These are phyloP conservation scores for Philotrypesis tridentata DNA, from an alignment of 1,140 invertebrate species.

Conservation along the genomic window DNA sequence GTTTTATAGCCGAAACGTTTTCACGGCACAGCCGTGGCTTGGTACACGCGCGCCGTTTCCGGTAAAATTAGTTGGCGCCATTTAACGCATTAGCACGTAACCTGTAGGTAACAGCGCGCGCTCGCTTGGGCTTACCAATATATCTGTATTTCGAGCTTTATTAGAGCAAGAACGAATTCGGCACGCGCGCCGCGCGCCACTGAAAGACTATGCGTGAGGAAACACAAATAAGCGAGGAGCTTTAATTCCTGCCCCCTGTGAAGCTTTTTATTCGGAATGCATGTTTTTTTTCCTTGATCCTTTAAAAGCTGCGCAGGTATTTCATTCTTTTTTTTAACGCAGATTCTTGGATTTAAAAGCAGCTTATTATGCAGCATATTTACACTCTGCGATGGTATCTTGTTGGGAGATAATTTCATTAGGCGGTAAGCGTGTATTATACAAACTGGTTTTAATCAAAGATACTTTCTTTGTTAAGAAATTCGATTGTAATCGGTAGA, in stretches of 20 bases:
- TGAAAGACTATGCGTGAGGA: not conserved
- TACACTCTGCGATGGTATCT: no score
- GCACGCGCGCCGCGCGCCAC: not conserved
- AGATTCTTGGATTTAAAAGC: no score
- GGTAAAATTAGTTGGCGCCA: conserved; percentile 17
- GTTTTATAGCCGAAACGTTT: conserved; percentile 14
- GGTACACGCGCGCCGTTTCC: not conserved
- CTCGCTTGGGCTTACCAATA: not conserved
- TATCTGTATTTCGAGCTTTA: conserved; percentile 1
- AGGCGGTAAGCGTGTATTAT: no score
- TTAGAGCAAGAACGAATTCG: not conserved
- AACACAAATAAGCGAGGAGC: not conserved
- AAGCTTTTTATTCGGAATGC: not conserved
- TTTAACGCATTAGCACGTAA: conserved; percentile 29
- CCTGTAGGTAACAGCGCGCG: not conserved
- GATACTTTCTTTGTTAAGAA: no score
- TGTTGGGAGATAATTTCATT: no score
- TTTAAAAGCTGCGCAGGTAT: not conserved
- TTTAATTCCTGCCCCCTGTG: not conserved
- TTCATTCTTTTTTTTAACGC: no score
- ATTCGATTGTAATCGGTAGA: no score
- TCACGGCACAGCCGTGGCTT: not conserved
- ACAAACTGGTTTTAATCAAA: no score
- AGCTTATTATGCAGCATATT: no score
- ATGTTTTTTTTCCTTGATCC: not conserved